Evolutionary conservation across 2,888 invertebrate genomes (phyloP).

Genomic region (Clivina fossor): DNA sequence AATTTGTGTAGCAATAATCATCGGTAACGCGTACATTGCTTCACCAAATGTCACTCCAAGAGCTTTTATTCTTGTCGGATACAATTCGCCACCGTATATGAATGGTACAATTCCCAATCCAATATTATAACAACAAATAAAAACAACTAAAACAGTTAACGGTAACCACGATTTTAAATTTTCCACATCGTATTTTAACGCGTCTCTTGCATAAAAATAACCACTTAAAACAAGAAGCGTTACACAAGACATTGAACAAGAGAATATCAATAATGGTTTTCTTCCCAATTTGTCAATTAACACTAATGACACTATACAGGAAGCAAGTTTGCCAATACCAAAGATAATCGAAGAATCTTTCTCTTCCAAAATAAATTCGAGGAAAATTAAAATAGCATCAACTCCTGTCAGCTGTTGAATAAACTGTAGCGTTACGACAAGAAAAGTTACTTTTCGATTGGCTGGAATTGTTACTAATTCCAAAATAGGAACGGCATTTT

Average conservation of each 20-base stretch:
- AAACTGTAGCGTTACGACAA: constrained; percentile 22
- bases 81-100: constrained; percentile 24
- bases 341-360: constrained; percentile 22
- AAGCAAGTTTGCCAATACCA: constrained; percentile 18
- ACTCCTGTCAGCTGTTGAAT: constrained; percentile 25
- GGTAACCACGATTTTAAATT: constrained; percentile 17
- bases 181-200: constrained; percentile 9
- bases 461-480: constrained; percentile 16
- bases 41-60: constrained; percentile 24
- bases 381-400: constrained; percentile 25
- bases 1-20: constrained; percentile 25
- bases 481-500: constrained; percentile 16
- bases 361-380: constrained; percentile 26
- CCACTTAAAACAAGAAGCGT: constrained; percentile 13
- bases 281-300: constrained; percentile 22
- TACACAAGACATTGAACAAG: constrained; percentile 17
- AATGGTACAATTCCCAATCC: constrained; percentile 25
- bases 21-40: constrained; percentile 25
- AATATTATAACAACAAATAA: constrained; percentile 27
- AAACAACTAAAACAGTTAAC: constrained; percentile 13
- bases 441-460: constrained; percentile 19
- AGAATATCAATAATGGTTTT: constrained; percentile 23
- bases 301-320: constrained; percentile 18
- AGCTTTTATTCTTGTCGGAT: constrained; percentile 20
- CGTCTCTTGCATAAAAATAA: constrained; percentile 21